A percentile compares a stretch with the other conserved stretches of the same genome.
Evolutionary conservation across 2,888 invertebrate species (phyloP).

Genomic region (Xylota segnis): DNA sequence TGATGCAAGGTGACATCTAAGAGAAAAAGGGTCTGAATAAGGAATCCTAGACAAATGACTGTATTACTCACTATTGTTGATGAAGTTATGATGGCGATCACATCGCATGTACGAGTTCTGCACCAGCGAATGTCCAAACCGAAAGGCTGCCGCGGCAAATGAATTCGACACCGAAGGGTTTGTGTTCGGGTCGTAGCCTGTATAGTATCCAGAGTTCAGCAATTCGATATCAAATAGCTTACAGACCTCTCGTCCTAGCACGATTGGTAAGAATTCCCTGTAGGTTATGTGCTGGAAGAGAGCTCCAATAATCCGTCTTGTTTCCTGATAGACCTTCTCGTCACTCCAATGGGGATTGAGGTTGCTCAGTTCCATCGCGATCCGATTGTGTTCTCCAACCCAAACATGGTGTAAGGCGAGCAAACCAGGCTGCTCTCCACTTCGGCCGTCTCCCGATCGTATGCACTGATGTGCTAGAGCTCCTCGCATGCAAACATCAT

Average conservation of each 20-base stretch:
- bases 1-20: slow-evolving; percentile 92
- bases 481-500: slow-evolving; percentile 89
- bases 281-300: slow-evolving; percentile 94
- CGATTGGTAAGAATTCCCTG: slow-evolving; percentile 92
- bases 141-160: slow-evolving; percentile 93
- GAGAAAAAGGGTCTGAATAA: slow-evolving; percentile 39
- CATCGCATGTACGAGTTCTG: slow-evolving; percentile 91
- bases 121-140: slow-evolving; percentile 94
- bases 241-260: slow-evolving; percentile 91
- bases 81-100: slow-evolving; percentile 88
- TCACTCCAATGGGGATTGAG: slow-evolving; percentile 95
- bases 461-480: slow-evolving; percentile 91
- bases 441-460: slow-evolving; percentile 91
- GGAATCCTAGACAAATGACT: background rate
- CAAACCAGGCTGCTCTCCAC: slow-evolving; percentile 91
- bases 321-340: slow-evolving; percentile 93
- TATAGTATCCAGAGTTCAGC: slow-evolving; percentile 88
- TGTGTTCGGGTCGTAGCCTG: slow-evolving; percentile 88
- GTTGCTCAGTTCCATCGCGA: slow-evolving; percentile 89
- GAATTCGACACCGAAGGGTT: slow-evolving; percentile 92
- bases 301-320: slow-evolving; percentile 92
- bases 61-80: slow-evolving; percentile 89
- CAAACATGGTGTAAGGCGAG: slow-evolving; percentile 84
- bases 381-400: slow-evolving; percentile 86
- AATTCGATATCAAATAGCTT: slow-evolving; percentile 90